Evolutionary conservation across 1,140 invertebrate species (phyloP), one percentile per base, ranked within the genome.

Genomic region (Macrobrachium rosenbergii): DNA sequence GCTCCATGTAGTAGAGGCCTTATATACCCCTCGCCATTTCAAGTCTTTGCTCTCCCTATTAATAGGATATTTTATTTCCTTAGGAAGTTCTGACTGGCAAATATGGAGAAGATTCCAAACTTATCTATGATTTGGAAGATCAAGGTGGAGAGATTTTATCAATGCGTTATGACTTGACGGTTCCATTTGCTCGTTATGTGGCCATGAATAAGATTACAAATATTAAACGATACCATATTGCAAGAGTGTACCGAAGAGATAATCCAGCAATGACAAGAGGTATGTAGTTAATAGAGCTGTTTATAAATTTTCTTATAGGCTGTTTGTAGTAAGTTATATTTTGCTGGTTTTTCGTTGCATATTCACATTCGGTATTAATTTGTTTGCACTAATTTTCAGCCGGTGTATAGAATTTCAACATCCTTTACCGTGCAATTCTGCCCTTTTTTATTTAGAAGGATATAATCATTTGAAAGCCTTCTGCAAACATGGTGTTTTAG

Each of bases 61-160:
- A 37, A 3, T 37, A 3, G 1, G 28, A 37, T 37, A 37, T 37
- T 37, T 37, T 37, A 3, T 3, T 37, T 82, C 28, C 8, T 7
- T 91, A 98, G 96, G 98, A 99, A 93, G 97, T 99, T 8, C 93
- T 99, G 58, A 99, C 98, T 73, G 99, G 98, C 72, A 99, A 99
- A 93, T 99, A 99, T 94, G 99, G 99, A 6, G 99, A 99, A 93
- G 99, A 99, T 92, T 98, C 98, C 0, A 99, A 99, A 92, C 93
- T 99, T 0, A 99, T 99, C 78, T 99, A 99, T 93, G 98, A 99
- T 92, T 93, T 99, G 12, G 97, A 97, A 91, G 98, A 99, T 93
- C 98, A 99, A 93, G 99, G 98, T 79, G 99, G 99, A 62, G 99
- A 99, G 93, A 95, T 97, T 83, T 92, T 98, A n/a, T 96, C 96